Base-by-base conservation (phyloP, 2,113 vertebrate genomes). In the Corythornis cristatus region DNA sequence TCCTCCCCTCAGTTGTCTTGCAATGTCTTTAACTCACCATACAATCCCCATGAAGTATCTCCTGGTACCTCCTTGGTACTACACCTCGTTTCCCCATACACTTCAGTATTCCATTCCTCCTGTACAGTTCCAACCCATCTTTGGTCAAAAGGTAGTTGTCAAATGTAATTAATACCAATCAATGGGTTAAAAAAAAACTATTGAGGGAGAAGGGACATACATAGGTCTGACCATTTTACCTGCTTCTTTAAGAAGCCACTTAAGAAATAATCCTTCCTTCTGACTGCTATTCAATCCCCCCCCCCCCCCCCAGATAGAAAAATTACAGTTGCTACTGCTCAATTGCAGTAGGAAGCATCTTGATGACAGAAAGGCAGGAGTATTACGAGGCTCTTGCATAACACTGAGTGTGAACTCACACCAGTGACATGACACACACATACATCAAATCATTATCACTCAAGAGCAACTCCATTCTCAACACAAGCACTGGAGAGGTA, bases 341-440 rank as follows among this genome's bases (percentile, higher is more conserved):
- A 66, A 2, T 2, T 66, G 31, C 40, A 66, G 58, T 54, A 72
- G 31, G 25, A 86, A 82, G 28, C 60, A 61, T 83, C 66, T 33
- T 58, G 33, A 73, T 26, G 82, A 57, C 16, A 78, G n/a, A 90
- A 88, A 74, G 4, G 3, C 0, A 2, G 35, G 33, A 86, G 57
- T 48, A 35, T 65, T 78, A 90, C 70, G 87, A 72, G 89, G 78
- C 67, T 82, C 60, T 73, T 92, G 91, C 61, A 64, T 57, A 92
- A 89, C 78, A 58, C 31, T 58, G 62, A 37, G 46, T 40, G 51
- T 60, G 73, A 85, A 71, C 48, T 96, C 82, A 67, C 40, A 26
- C 28, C 60, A 86, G 89, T 58, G 67, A 84, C 95, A 92, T 48
- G 60, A 91, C 60, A 60, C 7, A 6, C 2, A 93, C 2, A 93